Percentiles rank a stretch among this genome's conserved stretches.
Conservation (phyloP, 1,140 invertebrate genomes). For the Sycophila sp. region DNA sequence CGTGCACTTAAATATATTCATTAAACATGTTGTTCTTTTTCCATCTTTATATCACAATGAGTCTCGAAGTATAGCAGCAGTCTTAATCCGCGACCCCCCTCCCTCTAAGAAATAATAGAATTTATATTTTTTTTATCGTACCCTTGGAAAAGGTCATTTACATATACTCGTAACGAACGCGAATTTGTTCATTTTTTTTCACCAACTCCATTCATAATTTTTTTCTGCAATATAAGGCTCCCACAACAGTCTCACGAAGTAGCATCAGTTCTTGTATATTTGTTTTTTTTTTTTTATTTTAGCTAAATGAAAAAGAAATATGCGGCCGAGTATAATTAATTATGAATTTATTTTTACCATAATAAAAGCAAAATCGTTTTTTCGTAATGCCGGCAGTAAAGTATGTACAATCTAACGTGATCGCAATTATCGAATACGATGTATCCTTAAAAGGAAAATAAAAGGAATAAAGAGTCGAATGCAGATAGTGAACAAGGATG, state of each 20-base stretch:
- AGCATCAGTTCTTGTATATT: slow-evolving; percentile 51
- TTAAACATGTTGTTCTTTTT: slow-evolving; percentile 21
- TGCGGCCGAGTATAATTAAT: slow-evolving; percentile 36
- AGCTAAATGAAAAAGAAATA: slow-evolving; percentile 24
- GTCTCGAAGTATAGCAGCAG: slow-evolving; percentile 43
- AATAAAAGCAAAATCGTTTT: slow-evolving; percentile 41
- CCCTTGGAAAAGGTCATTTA: slow-evolving; percentile 25
- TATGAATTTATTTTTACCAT: slow-evolving; percentile 39
- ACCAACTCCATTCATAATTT: slow-evolving; percentile 40
- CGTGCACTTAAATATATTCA: neutral
- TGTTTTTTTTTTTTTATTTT: neutral
- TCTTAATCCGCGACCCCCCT: slow-evolving; percentile 39
- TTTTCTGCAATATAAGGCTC: slow-evolving; percentile 50
- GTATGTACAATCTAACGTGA: slow-evolving; percentile 40
- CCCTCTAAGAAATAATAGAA: slow-evolving; percentile 28
- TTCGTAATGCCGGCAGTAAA: slow-evolving; percentile 39
- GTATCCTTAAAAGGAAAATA: slow-evolving; percentile 25
- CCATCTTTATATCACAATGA: slow-evolving; percentile 42
- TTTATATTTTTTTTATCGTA: neutral
- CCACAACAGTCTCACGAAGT: slow-evolving; percentile 54
- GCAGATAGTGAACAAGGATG: slow-evolving; percentile 18
- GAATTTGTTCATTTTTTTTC: slow-evolving; percentile 29
- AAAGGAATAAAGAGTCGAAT: slow-evolving; percentile 8
- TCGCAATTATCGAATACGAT: slow-evolving; percentile 36
- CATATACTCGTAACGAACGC: slow-evolving; percentile 3